phyloP scores from a whole-genome alignment of 2,888 invertebrate species.

The Agrilus biguttatus region DNA sequence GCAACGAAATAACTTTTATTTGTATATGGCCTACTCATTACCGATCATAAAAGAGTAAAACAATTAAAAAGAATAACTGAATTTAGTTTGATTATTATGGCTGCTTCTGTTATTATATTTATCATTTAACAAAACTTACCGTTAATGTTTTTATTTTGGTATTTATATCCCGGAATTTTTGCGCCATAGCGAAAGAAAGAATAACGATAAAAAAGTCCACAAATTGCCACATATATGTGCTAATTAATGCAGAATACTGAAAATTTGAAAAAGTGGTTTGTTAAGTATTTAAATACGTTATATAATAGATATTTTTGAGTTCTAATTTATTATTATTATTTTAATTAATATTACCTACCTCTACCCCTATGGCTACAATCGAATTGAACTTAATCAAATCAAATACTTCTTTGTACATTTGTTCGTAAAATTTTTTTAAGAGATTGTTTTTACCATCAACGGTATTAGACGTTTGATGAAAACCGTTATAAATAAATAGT shows the following conservation, averaged over 20 bases:
- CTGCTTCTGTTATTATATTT: no score
- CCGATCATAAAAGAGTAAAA: no score
- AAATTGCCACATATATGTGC: conserved; percentile 10
- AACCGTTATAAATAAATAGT: conserved; percentile 3
- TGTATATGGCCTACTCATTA: no score
- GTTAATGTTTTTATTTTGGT: conserved; percentile 1
- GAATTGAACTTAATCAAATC: conserved; percentile 2
- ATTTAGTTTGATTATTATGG: no score
- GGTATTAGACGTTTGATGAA: conserved; percentile 1
- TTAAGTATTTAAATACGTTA: background rate
- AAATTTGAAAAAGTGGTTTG: background rate
- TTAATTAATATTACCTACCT: conserved; percentile 1
- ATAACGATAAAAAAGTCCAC: conserved; percentile 7
- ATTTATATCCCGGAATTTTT: conserved; percentile 8
- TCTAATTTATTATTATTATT: background rate
- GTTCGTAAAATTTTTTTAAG: conserved; percentile 3
- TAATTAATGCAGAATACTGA: conserved; percentile 5
- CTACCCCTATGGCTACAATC: conserved; percentile 5
- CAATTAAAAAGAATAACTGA: no score
- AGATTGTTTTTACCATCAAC: background rate
- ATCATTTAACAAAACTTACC: background rate
- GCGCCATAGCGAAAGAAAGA: conserved; percentile 6
- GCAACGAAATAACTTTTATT: no score
- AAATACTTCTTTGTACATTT: conserved; percentile 6
- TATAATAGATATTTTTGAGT: background rate